These are phyloP conservation scores for Dilophus febrilis DNA, from an alignment of 2,888 invertebrate genomes.

Conservation along the genomic window DNA sequence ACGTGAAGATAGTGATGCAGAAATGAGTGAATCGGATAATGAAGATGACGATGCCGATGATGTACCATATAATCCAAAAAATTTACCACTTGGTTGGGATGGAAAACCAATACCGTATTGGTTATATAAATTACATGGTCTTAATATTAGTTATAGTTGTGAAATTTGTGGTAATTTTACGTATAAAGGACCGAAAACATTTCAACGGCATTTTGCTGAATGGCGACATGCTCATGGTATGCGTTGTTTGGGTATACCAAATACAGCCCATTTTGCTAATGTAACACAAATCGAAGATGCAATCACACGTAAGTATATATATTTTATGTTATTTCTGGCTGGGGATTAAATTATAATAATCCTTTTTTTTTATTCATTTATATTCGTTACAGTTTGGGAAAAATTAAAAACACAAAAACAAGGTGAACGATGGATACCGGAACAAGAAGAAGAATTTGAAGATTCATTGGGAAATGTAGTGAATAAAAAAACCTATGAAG, in stretches of 20 bases:
- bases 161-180: constrained; percentile 99
- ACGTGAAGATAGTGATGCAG: constrained; percentile 78
- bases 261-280: constrained; percentile 99
- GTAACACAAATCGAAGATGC: constrained; percentile 98
- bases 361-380: constrained; percentile 1
- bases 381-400: constrained; percentile 69
- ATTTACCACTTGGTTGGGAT: constrained; percentile 97
- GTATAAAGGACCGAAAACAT: constrained; percentile 98
- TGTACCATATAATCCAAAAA: constrained; percentile 98
- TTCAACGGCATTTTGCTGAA: constrained; percentile 95
- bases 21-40: constrained; percentile 60
- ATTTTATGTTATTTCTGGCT: background rate
- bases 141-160: constrained; percentile 97
- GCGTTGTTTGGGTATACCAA: constrained; percentile 97
- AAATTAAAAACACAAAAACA: constrained; percentile 92
- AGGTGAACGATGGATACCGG: constrained; percentile 88
- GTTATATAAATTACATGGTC: constrained; percentile 95
- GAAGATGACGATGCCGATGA: constrained; percentile 86
- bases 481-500: constrained; percentile 94
- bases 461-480: constrained; percentile 98
- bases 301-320: constrained; percentile 53
- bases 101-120: constrained; percentile 93
- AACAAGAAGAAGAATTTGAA: constrained; percentile 96
- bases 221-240: constrained; percentile 87
- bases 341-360: constrained; percentile 1